Conservation (phyloP, 2,113 vertebrate species). For the Osmerus mordax region DNA sequence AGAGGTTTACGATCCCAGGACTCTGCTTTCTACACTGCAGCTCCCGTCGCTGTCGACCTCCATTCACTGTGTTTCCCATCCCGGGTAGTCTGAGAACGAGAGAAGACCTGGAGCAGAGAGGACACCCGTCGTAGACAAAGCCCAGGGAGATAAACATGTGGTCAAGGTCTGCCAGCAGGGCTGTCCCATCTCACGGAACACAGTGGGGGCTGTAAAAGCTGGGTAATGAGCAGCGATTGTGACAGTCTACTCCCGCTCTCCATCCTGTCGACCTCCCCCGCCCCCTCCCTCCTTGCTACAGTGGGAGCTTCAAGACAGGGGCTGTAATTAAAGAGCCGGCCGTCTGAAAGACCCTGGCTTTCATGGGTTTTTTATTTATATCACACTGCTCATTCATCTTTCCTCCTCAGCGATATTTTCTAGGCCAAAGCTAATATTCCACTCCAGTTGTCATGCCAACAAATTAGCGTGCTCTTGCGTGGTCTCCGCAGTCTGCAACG, state of each 20-base stretch:
- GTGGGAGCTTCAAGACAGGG: conserved; percentile 16
- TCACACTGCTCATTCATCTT: conserved; percentile 64
- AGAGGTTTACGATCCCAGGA: conserved; percentile 20
- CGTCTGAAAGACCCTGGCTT: conserved; percentile 38
- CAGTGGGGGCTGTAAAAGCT: not conserved
- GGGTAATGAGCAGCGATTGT: conserved; percentile 21
- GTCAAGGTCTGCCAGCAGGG: not conserved
- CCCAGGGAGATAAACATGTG: conserved; percentile 18
- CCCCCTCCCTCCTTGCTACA: no score
- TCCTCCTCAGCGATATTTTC: conserved; percentile 66
- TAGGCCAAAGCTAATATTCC: conserved; percentile 64
- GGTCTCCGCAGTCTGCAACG: conserved; percentile 29
- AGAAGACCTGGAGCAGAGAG: conserved; percentile 11
- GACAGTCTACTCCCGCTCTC: conserved; percentile 5
- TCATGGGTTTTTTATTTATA: conserved; percentile 38
- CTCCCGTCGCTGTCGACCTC: conserved; percentile 26
- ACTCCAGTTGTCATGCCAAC: conserved; percentile 67
- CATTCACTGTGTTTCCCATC: conserved; percentile 6
- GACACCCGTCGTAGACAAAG: conserved; percentile 8
- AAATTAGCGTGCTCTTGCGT: conserved; percentile 59
- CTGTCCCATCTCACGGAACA: not conserved
- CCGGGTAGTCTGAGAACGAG: conserved; percentile 10
- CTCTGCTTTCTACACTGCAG: not conserved
- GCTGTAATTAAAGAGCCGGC: conserved; percentile 33
- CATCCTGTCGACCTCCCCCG: conserved; percentile 10